Conservation (phyloP, 2,113 vertebrate species). For the Thamnaconus septentrionalis region DNA sequence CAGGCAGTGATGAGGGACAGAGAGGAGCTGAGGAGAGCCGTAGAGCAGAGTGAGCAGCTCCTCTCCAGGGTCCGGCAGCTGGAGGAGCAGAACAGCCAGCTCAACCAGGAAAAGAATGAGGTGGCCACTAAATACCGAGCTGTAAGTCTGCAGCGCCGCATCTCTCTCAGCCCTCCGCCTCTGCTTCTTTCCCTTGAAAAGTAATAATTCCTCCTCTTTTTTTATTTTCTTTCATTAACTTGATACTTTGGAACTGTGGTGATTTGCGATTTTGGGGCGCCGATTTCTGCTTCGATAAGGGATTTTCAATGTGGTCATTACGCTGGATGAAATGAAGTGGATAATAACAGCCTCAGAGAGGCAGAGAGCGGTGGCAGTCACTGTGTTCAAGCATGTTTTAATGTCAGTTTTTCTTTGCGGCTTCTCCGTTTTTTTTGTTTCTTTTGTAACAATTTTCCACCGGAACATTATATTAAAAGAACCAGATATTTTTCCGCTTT, state of each 20-base stretch:
- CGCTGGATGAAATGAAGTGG: conserved; percentile 45
- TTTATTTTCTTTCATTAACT: conserved; percentile 8
- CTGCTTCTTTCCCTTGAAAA: background rate
- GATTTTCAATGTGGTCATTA: conserved; percentile 55
- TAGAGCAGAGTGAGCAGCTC: conserved; percentile 69
- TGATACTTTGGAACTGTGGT: conserved; percentile 16
- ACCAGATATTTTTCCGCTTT: background rate
- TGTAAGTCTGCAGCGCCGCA: conserved; percentile 62
- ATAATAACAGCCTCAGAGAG: conserved; percentile 56
- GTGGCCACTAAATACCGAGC: conserved; percentile 56
- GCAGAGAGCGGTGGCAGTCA: conserved; percentile 18
- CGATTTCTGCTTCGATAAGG: conserved; percentile 55
- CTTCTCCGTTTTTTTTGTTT: conserved; percentile 45
- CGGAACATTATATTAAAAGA: conserved; percentile 13
- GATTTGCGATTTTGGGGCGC: conserved; percentile 26
- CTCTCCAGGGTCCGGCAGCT: conserved; percentile 60
- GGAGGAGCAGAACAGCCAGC: conserved; percentile 64
- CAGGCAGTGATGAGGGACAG: conserved; percentile 69
- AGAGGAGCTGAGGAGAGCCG: conserved; percentile 74
- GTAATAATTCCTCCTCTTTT: background rate
- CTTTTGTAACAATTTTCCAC: conserved; percentile 52
- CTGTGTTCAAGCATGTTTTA: conserved; percentile 34
- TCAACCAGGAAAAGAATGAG: conserved; percentile 65
- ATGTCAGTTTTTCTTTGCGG: conserved; percentile 2
- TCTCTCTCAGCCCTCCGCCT: background rate